Evolutionary conservation across 2,888 invertebrate species (phyloP), one percentile per base, ranked within the genome.

Genomic region (Conistra vaccinii): DNA sequence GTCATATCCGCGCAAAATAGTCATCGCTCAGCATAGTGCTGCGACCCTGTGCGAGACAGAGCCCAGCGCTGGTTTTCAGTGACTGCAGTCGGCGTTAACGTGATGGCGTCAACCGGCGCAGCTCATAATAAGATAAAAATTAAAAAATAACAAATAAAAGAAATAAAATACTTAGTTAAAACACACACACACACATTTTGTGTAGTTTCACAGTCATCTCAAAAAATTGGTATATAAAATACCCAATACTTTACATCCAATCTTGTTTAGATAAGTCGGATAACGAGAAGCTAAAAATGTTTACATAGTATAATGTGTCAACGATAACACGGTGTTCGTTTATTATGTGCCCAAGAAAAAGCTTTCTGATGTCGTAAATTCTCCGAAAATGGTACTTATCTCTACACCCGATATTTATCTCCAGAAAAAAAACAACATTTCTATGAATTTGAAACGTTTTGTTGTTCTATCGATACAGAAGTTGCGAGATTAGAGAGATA

Each of bases 241-340:
- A 32, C 2, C 55, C 10, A 29, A 23, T 65, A 70, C 20, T 69
- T 67, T 32, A 69, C 42, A 68, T 61, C 51, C 42, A 74, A 70
- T 72, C 65, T 77, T 72, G 74, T 75, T 77, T 39, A 73, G 63
- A 77, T 73, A 79, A 69, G 72, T 60, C 55, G 61, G 73, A 69
- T 77, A 86, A 73, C 67, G 63, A 80, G 55, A 68, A 71, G 45
- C 70, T 75, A 60, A 77, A 73, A 75, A 78, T 77, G 73, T 87
- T 84, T 78, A 85, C 84, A 80, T 63, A 86, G 68, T 77, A 76
- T 78, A 73, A 83, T 79, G 73, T 81, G 76, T 80, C 74, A 78
- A 72, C 60, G 78, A 85, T 80, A 80, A 75, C 74, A 39, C n/a
- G 23, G 61, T 60, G 71, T 69, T 76, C 65, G 78, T 76, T 78